Conservation (phyloP, 2,888 invertebrate genomes). For the Chironomus riparius region DNA sequence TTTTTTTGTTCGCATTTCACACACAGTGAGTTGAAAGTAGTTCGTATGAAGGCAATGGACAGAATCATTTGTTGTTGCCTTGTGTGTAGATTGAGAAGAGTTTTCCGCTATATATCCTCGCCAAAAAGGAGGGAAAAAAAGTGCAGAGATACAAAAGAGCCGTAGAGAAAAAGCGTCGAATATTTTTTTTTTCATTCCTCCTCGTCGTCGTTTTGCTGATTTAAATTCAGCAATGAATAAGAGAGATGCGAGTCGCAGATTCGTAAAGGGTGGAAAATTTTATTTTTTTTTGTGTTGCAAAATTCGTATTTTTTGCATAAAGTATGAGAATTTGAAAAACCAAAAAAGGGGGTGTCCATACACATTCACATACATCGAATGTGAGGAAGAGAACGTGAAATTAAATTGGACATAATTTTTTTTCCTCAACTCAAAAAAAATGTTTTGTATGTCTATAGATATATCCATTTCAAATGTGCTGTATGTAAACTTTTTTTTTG, state of each 20-base stretch:
- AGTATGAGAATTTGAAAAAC: neutral
- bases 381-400: neutral
- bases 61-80: neutral
- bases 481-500: neutral
- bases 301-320: neutral
- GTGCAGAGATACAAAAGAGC: neutral
- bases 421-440: neutral
- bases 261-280: neutral
- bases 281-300: neutral
- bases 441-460: neutral
- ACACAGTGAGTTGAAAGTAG: neutral
- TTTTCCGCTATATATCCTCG: neutral
- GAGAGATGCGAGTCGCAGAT: neutral
- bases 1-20: neutral
- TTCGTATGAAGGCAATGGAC: neutral
- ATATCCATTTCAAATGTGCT: neutral
- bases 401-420: conserved; percentile 24
- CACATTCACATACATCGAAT: neutral
- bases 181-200: neutral
- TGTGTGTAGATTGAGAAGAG: neutral
- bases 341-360: neutral
- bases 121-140: neutral
- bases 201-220: neutral
- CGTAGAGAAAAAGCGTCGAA: neutral
- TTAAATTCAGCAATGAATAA: neutral